Percentiles rank a stretch among this genome's conserved stretches.
Evolutionary conservation across 2,113 vertebrate genomes (phyloP).

Genomic region (Egretta garzetta): DNA sequence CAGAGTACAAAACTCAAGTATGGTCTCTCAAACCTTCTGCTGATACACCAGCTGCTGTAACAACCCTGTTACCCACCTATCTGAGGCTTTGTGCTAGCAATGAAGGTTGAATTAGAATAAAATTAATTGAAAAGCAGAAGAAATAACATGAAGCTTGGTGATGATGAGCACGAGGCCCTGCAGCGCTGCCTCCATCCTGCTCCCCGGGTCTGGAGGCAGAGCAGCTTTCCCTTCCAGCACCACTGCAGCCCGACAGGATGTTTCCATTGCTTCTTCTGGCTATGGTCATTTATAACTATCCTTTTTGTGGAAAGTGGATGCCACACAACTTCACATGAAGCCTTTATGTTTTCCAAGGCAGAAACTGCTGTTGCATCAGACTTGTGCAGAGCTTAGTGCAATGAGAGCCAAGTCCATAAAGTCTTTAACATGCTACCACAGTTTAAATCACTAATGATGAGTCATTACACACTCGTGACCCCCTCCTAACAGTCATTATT

Average conservation of each 20-base stretch:
- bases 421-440: neutral
- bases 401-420: neutral
- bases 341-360: neutral
- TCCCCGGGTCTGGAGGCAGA: neutral
- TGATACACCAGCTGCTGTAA: neutral
- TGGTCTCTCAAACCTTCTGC: neutral
- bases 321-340: neutral
- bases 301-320: neutral
- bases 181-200: neutral
- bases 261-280: neutral
- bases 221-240: neutral
- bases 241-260: neutral
- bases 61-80: neutral
- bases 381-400: neutral
- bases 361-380: neutral
- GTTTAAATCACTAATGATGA: neutral
- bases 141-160: neutral
- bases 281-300: neutral
- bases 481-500: neutral
- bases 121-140: neutral
- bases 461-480: neutral
- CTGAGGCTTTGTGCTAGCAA: neutral
- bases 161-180: neutral
- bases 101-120: neutral
- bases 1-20: neutral